phyloP scores from a whole-genome alignment of 2,113 vertebrate genomes.

The Stigmatopora argus region DNA sequence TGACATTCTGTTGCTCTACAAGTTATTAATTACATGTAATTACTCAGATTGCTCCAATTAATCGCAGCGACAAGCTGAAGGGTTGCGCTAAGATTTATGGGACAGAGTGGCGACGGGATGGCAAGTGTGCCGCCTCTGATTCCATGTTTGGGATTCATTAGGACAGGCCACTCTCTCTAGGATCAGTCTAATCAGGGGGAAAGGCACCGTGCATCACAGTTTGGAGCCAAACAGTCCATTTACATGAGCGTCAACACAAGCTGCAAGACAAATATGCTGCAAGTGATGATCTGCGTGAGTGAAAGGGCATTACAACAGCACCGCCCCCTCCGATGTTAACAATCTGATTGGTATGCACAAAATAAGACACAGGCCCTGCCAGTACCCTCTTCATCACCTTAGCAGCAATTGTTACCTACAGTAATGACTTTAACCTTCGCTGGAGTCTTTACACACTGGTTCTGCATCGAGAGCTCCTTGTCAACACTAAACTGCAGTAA shows the following conservation, averaged over 20 bases:
- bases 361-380: conserved; percentile 45
- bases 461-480: conserved; percentile 19
- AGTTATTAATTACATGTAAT: conserved; percentile 21
- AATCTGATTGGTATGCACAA: conserved; percentile 60
- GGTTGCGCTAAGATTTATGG: conserved; percentile 20
- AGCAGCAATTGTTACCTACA: conserved; percentile 53
- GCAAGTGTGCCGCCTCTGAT: conserved; percentile 19
- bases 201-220: conserved; percentile 42
- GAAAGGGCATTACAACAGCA: conserved; percentile 35
- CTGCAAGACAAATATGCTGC: conserved; percentile 48
- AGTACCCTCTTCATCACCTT: conserved; percentile 55
- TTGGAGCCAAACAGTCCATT: conserved; percentile 50
- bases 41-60: conserved; percentile 18
- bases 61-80: conserved; percentile 28
- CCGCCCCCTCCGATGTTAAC: conserved; percentile 15
- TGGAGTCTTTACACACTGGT: conserved; percentile 25
- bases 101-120: conserved; percentile 28
- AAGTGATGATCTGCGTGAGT: conserved; percentile 56
- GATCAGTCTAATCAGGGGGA: conserved; percentile 41
- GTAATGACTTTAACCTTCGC: conserved; percentile 64
- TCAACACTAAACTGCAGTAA: conserved; percentile 6
- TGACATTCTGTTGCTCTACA: conserved; percentile 21
- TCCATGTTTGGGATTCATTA: conserved; percentile 46
- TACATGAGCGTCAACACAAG: conserved; percentile 48
- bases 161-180: conserved; percentile 44